These are phyloP conservation scores for Coregonus sp. DNA, from an alignment of 2,797 vertebrate genomes.

Conservation along the genomic window DNA sequence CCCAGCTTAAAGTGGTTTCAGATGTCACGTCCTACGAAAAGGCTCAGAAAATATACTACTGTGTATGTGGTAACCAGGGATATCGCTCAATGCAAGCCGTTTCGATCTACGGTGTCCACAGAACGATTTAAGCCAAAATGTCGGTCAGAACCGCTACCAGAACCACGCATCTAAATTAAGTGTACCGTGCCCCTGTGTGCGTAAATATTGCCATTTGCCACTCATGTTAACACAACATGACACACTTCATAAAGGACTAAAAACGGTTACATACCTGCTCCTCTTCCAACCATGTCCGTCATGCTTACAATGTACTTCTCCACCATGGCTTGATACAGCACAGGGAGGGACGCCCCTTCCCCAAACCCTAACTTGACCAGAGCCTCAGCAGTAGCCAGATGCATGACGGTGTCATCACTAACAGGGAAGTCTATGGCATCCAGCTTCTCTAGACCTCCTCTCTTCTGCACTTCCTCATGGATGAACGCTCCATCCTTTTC, in stretches of 20 bases:
- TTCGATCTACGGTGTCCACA: too few relatives aligned
- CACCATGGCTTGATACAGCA: conserved; percentile 71
- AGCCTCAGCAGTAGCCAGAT: conserved; percentile 80
- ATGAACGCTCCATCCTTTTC: conserved; percentile 60
- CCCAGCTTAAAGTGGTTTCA: too few relatives aligned
- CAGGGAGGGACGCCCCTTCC: conserved; percentile 17
- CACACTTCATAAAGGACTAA: not conserved
- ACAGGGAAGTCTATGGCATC: conserved; percentile 67
- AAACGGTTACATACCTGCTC: conserved; percentile 69
- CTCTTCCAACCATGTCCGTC: conserved; percentile 76
- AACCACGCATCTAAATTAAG: too few relatives aligned
- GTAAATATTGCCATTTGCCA: too few relatives aligned
- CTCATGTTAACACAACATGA: not conserved
- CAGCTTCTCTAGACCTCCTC: conserved; percentile 72
- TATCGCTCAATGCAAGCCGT: too few relatives aligned
- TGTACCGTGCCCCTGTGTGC: too few relatives aligned
- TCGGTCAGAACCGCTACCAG: too few relatives aligned
- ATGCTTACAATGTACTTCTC: conserved; percentile 78
- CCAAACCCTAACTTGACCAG: conserved; percentile 58
- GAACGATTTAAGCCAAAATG: too few relatives aligned
- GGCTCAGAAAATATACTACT: too few relatives aligned
- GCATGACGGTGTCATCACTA: conserved; percentile 83
- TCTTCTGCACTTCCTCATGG: conserved; percentile 68
- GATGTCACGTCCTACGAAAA: too few relatives aligned
- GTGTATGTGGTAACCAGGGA: too few relatives aligned